Conservation (phyloP, 64 coral and sea anemone species). For the Dendronephthya gigantea region DNA sequence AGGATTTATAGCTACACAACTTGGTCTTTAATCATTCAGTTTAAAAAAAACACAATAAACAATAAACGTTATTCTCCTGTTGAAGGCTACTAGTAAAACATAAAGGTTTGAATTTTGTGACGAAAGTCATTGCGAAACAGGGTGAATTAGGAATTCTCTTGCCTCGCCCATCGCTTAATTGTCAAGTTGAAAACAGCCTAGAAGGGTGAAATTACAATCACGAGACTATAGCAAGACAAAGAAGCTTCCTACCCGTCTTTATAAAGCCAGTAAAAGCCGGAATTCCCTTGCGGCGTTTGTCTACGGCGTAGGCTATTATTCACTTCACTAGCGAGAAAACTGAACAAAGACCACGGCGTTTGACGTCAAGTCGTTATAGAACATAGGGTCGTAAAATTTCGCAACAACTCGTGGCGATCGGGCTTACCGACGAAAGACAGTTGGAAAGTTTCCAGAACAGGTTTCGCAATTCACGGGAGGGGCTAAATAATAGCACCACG, state of each 20-base stretch:
- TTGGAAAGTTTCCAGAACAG: neutral
- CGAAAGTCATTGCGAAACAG: too few species aligned
- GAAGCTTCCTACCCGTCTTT: neutral
- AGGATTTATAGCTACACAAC: too few species aligned
- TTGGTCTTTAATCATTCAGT: too few species aligned
- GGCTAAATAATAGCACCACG: neutral
- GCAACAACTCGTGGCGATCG: neutral
- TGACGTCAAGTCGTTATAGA: neutral
- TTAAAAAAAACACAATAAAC: too few species aligned
- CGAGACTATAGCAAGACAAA: neutral
- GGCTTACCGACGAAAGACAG: too few species aligned
- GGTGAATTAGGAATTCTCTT: neutral
- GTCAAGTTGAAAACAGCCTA: neutral
- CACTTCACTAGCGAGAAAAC: neutral
- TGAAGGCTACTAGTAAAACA: too few species aligned
- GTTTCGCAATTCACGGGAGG: neutral
- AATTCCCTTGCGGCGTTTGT: neutral
- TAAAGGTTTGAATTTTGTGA: too few species aligned
- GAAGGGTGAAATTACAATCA: too few species aligned
- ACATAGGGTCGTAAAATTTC: neutral
- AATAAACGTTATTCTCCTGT: too few species aligned
- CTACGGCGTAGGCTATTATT: neutral
- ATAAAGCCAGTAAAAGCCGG: neutral
- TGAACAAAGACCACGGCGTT: neutral
- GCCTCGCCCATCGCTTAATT: neutral